Percentiles rank a stretch among this genome's conserved stretches.
Conservation (phyloP, 1,140 invertebrate species). For the Neodiprion lecontei region DNA sequence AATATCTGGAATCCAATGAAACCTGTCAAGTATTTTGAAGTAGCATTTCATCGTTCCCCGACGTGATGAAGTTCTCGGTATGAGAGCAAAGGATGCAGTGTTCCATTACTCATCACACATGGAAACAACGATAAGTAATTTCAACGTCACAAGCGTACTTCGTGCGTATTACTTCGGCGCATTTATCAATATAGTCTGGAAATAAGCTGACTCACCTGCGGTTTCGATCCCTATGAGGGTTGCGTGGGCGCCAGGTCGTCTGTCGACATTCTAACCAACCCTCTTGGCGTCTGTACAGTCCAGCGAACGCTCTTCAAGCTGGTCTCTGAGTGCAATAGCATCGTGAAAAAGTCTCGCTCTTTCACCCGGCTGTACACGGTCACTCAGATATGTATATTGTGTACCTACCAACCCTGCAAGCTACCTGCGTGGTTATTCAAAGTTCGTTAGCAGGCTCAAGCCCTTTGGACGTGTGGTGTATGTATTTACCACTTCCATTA, state of each 20-base stretch:
- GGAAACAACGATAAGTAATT: no score
- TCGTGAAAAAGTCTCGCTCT: background rate
- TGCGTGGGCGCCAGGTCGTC: conserved; percentile 51
- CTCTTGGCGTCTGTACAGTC: background rate
- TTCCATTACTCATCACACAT: no score
- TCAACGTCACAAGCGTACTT: no score
- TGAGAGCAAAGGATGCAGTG: no score
- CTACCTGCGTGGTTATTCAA: background rate
- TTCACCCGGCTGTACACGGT: background rate
- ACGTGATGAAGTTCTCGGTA: no score
- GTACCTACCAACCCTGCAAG: background rate
- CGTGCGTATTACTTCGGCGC: no score
- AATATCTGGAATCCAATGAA: background rate
- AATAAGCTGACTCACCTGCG: background rate
- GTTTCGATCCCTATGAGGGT: conserved; percentile 28
- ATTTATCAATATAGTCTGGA: no score
- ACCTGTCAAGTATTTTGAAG: background rate
- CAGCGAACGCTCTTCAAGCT: background rate
- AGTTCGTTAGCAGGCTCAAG: background rate
- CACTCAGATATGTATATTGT: background rate
- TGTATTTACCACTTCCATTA: no score
- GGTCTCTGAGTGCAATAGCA: no score
- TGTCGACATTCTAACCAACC: conserved; percentile 24
- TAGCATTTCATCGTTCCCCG: no score
- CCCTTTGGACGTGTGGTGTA: no score